Evolutionary conservation across 2,888 invertebrate species (phyloP).

Genomic region (Campaea margaritaria): DNA sequence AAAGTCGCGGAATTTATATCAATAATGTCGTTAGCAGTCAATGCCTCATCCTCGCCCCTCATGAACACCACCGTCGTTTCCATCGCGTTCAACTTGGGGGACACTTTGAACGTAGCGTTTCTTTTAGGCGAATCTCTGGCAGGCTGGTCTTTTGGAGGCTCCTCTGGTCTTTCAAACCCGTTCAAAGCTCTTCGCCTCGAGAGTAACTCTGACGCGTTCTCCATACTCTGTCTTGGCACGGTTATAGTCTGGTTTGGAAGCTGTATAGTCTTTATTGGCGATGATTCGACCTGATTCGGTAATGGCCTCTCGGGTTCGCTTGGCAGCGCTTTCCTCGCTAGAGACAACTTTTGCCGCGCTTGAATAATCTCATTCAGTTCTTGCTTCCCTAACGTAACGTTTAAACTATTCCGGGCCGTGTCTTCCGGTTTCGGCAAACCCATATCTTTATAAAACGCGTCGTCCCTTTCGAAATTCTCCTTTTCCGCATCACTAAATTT

Average conservation of each 20-base stretch:
- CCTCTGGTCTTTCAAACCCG: constrained; percentile 60
- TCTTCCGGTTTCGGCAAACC: constrained; percentile 64
- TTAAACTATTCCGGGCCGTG: constrained; percentile 65
- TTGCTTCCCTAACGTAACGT: constrained; percentile 76
- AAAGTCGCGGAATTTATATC: constrained; percentile 80
- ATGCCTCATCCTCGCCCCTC: constrained; percentile 64
- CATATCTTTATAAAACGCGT: constrained; percentile 77
- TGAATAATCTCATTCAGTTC: constrained; percentile 80
- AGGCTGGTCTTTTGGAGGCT: constrained; percentile 66
- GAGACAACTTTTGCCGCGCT: constrained; percentile 75
- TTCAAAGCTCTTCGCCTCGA: constrained; percentile 70
- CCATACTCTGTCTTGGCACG: constrained; percentile 74
- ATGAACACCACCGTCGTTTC: constrained; percentile 71
- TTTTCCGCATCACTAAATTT: constrained; percentile 76
- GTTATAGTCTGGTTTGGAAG: constrained; percentile 77
- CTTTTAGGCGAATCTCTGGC: constrained; percentile 60
- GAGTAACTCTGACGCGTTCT: constrained; percentile 75
- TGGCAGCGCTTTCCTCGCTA: constrained; percentile 74
- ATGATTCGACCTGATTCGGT: constrained; percentile 60
- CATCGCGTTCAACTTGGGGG: constrained; percentile 64
- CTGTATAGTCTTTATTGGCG: constrained; percentile 71
- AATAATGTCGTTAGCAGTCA: constrained; percentile 69
- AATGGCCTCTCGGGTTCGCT: constrained; percentile 62
- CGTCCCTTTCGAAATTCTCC: constrained; percentile 77
- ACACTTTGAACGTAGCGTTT: constrained; percentile 31